Evolutionary conservation across 1,140 invertebrate species (phyloP).

Genomic region (Platorchestia sp.): DNA sequence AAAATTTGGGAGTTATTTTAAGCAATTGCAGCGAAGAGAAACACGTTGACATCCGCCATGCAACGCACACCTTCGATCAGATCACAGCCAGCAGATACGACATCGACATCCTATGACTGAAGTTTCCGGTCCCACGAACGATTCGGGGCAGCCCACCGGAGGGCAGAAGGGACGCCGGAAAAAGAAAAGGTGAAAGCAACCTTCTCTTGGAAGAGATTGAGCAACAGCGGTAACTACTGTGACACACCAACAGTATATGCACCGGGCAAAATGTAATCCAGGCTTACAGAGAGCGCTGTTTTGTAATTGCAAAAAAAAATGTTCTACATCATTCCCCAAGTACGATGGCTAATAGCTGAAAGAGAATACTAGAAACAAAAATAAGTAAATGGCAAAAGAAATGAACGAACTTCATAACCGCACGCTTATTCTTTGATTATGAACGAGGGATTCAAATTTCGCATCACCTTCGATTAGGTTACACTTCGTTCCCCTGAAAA

Average conservation of each 20-base stretch:
- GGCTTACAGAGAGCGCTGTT: not conserved
- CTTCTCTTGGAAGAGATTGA: not conserved
- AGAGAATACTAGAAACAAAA: not conserved
- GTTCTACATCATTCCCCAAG: not conserved
- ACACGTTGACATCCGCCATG: not conserved
- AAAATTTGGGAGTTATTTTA: not conserved
- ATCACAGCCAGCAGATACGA: not conserved
- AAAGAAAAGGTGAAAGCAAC: constrained; percentile 22
- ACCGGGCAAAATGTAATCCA: not conserved
- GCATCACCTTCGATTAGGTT: too few relatives aligned
- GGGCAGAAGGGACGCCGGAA: not conserved
- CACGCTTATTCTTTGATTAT: too few relatives aligned
- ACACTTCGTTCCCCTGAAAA: too few relatives aligned
- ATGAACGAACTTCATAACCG: too few relatives aligned
- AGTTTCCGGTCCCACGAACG: constrained; percentile 35
- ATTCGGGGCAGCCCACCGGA: not conserved
- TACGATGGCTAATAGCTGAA: not conserved
- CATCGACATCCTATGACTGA: not conserved
- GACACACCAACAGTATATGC: not conserved
- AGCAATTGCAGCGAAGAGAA: not conserved
- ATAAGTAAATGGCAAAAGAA: not conserved
- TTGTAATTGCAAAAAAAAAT: not conserved
- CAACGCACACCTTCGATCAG: not conserved
- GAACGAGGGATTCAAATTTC: too few relatives aligned
- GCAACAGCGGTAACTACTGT: not conserved